These are phyloP conservation scores for Plecotus auritus DNA, from an alignment of 2,113 vertebrate species.

Conservation along the genomic window DNA sequence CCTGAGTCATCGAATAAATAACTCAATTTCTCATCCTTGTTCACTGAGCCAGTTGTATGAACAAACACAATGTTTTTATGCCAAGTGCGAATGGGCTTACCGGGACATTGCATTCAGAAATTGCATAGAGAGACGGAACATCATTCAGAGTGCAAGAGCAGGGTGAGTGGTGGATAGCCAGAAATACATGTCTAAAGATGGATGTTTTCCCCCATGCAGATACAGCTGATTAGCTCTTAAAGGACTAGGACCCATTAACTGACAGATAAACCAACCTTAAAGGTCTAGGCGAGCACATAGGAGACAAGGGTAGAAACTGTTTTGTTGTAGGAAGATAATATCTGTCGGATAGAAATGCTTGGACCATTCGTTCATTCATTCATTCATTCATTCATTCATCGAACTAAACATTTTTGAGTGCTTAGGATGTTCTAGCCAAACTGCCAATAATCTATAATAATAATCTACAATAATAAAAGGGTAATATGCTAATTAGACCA, in stretches of 20 bases:
- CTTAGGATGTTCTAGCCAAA: background rate
- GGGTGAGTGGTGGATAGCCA: background rate
- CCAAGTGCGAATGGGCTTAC: background rate
- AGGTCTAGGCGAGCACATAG: background rate
- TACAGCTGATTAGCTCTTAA: background rate
- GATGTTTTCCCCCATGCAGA: background rate
- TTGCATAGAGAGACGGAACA: constrained; percentile 14
- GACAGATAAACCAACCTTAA: background rate
- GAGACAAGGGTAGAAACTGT: background rate
- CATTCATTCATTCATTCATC: background rate
- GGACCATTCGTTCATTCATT: background rate
- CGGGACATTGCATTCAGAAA: background rate
- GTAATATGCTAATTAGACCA: no score
- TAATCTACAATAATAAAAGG: no score
- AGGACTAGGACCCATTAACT: background rate
- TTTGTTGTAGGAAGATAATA: background rate
- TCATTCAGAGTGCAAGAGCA: background rate
- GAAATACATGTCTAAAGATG: background rate
- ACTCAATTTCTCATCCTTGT: constrained; percentile 70
- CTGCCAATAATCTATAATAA: background rate
- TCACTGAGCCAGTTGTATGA: constrained; percentile 60
- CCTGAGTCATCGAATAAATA: constrained; percentile 72
- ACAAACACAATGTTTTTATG: constrained; percentile 60
- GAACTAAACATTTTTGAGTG: background rate
- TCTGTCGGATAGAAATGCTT: background rate